Conservation (phyloP, 2,797 vertebrate genomes). For the Holocentrus rufus region DNA sequence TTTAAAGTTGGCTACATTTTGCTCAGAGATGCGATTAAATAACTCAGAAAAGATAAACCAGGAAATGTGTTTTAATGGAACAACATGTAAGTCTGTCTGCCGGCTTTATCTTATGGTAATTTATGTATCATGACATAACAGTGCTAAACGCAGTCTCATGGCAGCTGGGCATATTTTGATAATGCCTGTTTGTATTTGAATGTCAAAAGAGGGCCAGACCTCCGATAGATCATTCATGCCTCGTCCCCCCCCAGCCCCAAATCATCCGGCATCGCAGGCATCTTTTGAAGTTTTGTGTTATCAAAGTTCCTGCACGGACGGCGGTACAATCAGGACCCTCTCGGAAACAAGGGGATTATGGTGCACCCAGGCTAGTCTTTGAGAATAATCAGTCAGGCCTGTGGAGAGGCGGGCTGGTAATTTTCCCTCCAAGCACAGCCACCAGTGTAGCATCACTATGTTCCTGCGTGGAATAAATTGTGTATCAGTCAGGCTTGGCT, state of each 20-base stretch:
- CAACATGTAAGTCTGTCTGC: too few relatives aligned
- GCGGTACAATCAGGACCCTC: slow-evolving; percentile 63
- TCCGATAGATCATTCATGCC: slow-evolving; percentile 52
- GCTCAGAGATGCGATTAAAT: too few relatives aligned
- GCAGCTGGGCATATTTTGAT: too few relatives aligned
- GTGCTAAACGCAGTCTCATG: too few relatives aligned
- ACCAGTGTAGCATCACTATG: slow-evolving; percentile 60
- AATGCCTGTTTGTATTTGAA: neutral
- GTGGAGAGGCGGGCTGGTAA: slow-evolving; percentile 70
- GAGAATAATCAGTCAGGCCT: slow-evolving; percentile 75
- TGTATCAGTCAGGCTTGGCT: slow-evolving; percentile 47
- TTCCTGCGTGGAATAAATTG: slow-evolving; percentile 62
- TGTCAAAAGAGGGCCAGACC: slow-evolving; percentile 40
- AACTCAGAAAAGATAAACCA: too few relatives aligned
- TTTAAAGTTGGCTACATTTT: too few relatives aligned
- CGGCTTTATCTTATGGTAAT: too few relatives aligned
- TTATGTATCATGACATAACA: too few relatives aligned
- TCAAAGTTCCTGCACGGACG: slow-evolving; percentile 71
- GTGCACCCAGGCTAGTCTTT: slow-evolving; percentile 65
- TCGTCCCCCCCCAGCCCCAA: slow-evolving; percentile 40
- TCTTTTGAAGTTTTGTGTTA: slow-evolving; percentile 71
- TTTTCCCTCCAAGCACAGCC: slow-evolving; percentile 65
- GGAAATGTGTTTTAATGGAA: too few relatives aligned
- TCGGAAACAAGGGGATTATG: slow-evolving; percentile 74
- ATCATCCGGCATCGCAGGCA: slow-evolving; percentile 38